phyloP scores from a whole-genome alignment of 1,140 invertebrate genomes.

The Harpegnathos saltator region DNA sequence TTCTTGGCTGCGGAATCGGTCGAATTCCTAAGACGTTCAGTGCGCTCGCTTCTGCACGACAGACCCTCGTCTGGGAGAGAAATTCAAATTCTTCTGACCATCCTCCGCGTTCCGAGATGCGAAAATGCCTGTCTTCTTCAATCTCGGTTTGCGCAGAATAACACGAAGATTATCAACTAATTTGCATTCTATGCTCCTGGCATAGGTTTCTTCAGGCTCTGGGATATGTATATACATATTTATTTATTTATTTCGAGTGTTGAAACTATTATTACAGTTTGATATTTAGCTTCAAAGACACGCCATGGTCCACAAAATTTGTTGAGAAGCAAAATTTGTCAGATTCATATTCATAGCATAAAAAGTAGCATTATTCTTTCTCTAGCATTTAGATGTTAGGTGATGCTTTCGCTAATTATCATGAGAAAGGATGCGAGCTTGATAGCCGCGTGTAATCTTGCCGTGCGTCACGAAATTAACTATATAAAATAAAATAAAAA shows the following conservation, averaged over 20 bases:
- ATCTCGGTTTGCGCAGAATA: slow-evolving; percentile 1
- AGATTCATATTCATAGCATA: too few species aligned
- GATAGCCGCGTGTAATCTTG: slow-evolving; percentile 24
- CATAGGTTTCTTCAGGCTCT: too few species aligned
- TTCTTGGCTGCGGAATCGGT: slow-evolving; percentile 79
- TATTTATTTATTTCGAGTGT: too few species aligned
- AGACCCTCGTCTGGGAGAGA: slow-evolving; percentile 62
- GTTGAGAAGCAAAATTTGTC: too few species aligned
- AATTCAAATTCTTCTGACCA: slow-evolving; percentile 64
- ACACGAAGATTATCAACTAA: background rate
- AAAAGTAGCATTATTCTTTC: background rate
- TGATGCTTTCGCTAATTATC: slow-evolving; percentile 3
- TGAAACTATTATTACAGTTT: too few species aligned
- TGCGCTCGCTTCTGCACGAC: slow-evolving; percentile 30
- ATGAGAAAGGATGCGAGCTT: slow-evolving; percentile 26
- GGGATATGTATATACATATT: too few species aligned
- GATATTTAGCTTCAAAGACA: too few species aligned
- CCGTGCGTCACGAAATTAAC: slow-evolving; percentile 24
- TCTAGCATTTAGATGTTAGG: slow-evolving; percentile 14
- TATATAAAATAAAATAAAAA: too few species aligned
- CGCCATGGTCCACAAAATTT: too few species aligned
- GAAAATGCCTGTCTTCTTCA: background rate
- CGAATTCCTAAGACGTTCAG: slow-evolving; percentile 83
- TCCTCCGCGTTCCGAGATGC: slow-evolving; percentile 30
- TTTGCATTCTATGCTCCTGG: too few species aligned